Base-by-base conservation (phyloP, 1,140 invertebrate species). In the Cyphomyrmex costatus region DNA sequence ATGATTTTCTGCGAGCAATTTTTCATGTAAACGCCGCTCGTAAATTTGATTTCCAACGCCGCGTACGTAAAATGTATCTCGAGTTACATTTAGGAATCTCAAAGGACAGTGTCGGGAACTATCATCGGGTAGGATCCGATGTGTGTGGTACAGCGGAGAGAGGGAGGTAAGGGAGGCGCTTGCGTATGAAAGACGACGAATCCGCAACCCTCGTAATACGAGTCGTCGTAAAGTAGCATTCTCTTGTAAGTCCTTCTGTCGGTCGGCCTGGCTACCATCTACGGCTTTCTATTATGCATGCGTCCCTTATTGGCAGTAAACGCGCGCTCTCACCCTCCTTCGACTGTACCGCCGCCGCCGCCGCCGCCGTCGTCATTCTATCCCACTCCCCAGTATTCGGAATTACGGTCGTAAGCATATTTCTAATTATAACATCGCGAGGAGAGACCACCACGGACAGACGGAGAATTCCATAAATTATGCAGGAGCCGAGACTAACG, bases 241-340 rank as follows among this genome's bases (percentile, higher is more conserved):
- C 92, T 89, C 91, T 79, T 90, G 90, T 91, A 92, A 92, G 92
- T 92, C 89, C 89, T 88, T 86, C 89, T 92, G 91, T 92, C 85
- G 90, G 90, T 76, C 86, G 86, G 73, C 63, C 73, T 19, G 87
- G 79, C 88, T 86, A 87, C 91, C 85, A 89, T 92, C 86, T 88
- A 86, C 88, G 85, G 89, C 88, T 92, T 93, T 93, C 92, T 92
- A 93, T 93, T 93, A 93, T 93, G 92, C 92, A 93, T 92, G 90
- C 92, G 90, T 91, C 92, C 92, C 92, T 93, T 93, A 93, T 92
- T 93, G 92, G 92, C 91, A 93, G 92, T 93, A 93, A 93, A 93
- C 92, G 92, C 49, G 88, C 27, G 87, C 88, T 36, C 65, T 92
- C 90, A 90, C 88, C 88, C 91, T 89, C 86, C 77, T 66, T 77